Evolutionary conservation across 2,797 vertebrate species (phyloP).

Genomic region (Margarornis squamiger): DNA sequence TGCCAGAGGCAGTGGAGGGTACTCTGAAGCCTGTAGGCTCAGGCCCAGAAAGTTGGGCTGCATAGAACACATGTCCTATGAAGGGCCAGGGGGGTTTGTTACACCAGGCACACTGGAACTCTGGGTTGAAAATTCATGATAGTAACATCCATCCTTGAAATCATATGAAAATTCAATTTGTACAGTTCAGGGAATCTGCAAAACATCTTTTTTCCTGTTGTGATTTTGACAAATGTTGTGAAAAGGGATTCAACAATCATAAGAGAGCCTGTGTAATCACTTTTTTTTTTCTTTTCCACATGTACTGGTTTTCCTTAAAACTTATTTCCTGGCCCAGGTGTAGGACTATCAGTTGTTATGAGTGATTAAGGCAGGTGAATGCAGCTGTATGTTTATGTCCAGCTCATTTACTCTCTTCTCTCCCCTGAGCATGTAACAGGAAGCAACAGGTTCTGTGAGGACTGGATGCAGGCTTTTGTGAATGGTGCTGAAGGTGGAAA

Average conservation of each 20-base stretch:
- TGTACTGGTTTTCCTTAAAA: background rate
- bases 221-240: background rate
- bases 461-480: conserved; percentile 93
- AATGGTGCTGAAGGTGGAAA: conserved; percentile 88
- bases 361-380: background rate
- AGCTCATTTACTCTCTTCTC: background rate
- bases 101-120: background rate
- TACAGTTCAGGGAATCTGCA: background rate
- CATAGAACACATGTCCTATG: background rate
- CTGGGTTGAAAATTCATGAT: background rate
- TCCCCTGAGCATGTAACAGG: conserved; percentile 74
- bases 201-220: background rate
- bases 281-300: background rate
- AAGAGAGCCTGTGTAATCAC: background rate
- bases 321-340: background rate
- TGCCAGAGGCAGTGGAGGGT: background rate
- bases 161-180: background rate
- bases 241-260: background rate
- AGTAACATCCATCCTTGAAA: background rate
- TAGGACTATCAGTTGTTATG: background rate
- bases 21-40: background rate
- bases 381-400: background rate
- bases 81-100: background rate
- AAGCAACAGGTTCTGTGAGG: conserved; percentile 94
- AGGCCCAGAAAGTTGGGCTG: background rate